Evolutionary conservation across 2,888 invertebrate genomes (phyloP).

Genomic region (Exocentrus adspersus): DNA sequence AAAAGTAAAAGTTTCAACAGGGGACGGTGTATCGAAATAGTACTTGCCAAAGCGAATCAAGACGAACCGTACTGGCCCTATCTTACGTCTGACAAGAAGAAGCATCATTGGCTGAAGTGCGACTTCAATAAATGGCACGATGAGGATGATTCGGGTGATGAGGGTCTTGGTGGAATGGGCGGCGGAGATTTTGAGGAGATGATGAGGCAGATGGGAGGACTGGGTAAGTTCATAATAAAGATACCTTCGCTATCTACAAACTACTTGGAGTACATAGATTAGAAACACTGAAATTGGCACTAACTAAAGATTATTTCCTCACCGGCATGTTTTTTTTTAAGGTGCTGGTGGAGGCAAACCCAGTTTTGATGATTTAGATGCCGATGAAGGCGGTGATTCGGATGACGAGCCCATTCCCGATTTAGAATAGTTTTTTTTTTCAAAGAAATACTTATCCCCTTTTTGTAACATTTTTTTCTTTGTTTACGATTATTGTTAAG

Average conservation of each 20-base stretch:
- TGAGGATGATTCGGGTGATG: slow-evolving; percentile 93
- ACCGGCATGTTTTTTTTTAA: too few relatives aligned
- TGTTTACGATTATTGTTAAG: slow-evolving; percentile 40
- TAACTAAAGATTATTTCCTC: too few relatives aligned
- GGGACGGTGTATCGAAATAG: slow-evolving; percentile 79
- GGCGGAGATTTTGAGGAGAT: slow-evolving; percentile 74
- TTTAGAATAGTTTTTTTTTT: slow-evolving; percentile 70
- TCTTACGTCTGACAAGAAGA: slow-evolving; percentile 85
- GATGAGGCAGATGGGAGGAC: slow-evolving; percentile 78
- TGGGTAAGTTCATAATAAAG: slow-evolving; percentile 59
- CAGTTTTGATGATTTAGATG: slow-evolving; percentile 79
- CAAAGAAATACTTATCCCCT: too few relatives aligned
- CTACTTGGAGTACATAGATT: not conserved
- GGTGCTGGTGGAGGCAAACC: slow-evolving; percentile 67
- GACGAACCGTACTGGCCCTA: slow-evolving; percentile 88
- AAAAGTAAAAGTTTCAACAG: slow-evolving; percentile 78
- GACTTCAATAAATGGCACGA: slow-evolving; percentile 99
- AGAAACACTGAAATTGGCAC: too few relatives aligned
- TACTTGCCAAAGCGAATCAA: slow-evolving; percentile 73
- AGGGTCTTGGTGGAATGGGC: slow-evolving; percentile 66
- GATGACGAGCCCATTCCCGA: slow-evolving; percentile 85
- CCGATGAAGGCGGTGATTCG: slow-evolving; percentile 71
- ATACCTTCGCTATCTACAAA: not conserved
- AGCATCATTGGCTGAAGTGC: slow-evolving; percentile 95
- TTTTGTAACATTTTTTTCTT: slow-evolving; percentile 67